A percentile compares a stretch with the other conserved stretches of the same genome.
phyloP scores from a whole-genome alignment of 2,797 vertebrate genomes.

The Epinephelus coioides region DNA sequence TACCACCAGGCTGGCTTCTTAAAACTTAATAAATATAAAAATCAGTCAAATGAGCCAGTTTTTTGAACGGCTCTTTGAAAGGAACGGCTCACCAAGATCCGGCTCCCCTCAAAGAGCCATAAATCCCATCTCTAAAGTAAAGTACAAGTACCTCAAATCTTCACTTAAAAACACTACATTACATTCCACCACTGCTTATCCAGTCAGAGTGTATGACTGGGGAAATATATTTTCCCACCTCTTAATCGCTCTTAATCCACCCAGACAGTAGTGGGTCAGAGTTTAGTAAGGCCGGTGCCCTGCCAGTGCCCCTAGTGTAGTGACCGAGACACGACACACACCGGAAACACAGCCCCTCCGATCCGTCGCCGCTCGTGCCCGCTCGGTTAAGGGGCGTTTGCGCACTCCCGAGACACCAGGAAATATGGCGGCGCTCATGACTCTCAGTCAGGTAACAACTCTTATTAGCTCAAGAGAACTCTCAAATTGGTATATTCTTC shows the following conservation, averaged over 20 bases:
- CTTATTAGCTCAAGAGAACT: slow-evolving; percentile 52
- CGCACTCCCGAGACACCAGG: slow-evolving; percentile 83
- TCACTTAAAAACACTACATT: too few species aligned
- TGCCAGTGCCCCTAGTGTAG: neutral
- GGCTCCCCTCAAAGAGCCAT: too few species aligned
- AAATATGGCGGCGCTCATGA: slow-evolving; percentile 97
- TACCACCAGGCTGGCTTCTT: too few species aligned
- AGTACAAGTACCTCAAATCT: too few species aligned
- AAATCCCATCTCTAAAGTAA: too few species aligned
- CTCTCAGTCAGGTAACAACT: slow-evolving; percentile 90
- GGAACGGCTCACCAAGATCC: too few species aligned
- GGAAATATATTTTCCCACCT: neutral
- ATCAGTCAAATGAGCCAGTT: too few species aligned
- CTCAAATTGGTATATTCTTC: neutral
- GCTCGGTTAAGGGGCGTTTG: slow-evolving; percentile 55
- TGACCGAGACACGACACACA: neutral
- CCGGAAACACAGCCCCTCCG: slow-evolving; percentile 5
- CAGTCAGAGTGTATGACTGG: neutral
- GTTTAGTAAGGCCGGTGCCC: too few species aligned
- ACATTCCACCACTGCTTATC: neutral
- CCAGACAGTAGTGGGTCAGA: too few species aligned
- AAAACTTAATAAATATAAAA: too few species aligned
- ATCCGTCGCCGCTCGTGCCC: slow-evolving; percentile 56
- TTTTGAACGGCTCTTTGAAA: too few species aligned
- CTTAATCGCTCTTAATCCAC: neutral